Base-by-base conservation (phyloP, 2,888 invertebrate species). In the Artemia sinica region DNA sequence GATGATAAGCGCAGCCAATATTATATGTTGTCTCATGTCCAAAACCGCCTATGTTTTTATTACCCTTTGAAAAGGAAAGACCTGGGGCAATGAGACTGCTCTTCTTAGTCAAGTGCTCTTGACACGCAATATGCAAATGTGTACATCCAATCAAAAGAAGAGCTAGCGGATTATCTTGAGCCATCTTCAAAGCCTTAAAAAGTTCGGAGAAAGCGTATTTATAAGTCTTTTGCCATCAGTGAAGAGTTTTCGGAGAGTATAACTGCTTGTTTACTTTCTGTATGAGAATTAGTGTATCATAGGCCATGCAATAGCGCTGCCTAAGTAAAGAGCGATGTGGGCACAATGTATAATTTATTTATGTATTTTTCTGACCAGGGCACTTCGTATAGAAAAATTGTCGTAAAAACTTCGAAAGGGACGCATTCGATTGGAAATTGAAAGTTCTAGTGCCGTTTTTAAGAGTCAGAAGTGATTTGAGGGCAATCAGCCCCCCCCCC, bases 11-110 rank as follows among this genome's bases (percentile, higher is more conserved):
- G 73, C 93, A 82, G 0, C 88, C 94, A 72, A 90, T 81, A 76
- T 95, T 95, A 76, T 91, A 95, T 75, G 84, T 84, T 12, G 85
- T 81, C 80, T 96, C 96, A 76, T 94, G 91, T 70, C 84, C 84
- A 65, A 80, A 78, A 66, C 87, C 87, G 70, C 94, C 81, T 65
- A 87, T 77, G 72, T 86, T 84, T 67, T 84, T 80, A 78, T 96
- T 96, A 72, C 75, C 76, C 63, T 58, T 58, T n/a, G 88, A 81
- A 74, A 89, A 86, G 4, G 84, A 83, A 69, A 86, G 76, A 70
- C 85, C 85, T 80, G 91, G 90, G 28, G 85, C 80, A 48, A 88
- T 83, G 8, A 91, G 81, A 68, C 85, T 84, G 75, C 89, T 86
- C 75, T 88, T 88, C 74, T 88, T 87, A 7, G 85, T 83, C 2